phyloP scores from a whole-genome alignment of 92 coral and sea anemone genomes.

The Epizoanthus rinbou region DNA sequence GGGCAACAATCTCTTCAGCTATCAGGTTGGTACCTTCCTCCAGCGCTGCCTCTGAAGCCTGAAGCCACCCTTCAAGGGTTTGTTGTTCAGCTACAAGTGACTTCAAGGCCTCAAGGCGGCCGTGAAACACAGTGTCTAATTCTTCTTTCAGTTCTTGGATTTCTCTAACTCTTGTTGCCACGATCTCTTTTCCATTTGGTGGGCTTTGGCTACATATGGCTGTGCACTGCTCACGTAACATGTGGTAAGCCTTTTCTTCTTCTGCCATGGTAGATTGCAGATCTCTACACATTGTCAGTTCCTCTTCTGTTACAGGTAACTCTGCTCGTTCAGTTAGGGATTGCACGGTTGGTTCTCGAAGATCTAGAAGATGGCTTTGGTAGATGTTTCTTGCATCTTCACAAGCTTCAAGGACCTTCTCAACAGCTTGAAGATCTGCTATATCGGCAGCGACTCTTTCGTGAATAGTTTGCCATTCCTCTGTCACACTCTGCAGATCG shows the following conservation, averaged over 20 bases:
- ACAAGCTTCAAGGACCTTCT: conserved; percentile 8
- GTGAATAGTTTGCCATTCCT: not conserved
- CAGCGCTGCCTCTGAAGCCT: conserved; percentile 49
- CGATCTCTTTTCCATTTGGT: conserved; percentile 28
- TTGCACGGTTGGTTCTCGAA: conserved; percentile 33
- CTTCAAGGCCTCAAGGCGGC: conserved; percentile 57
- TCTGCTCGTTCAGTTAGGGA: conserved; percentile 47
- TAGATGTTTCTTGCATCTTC: conserved; percentile 13
- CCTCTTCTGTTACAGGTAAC: conserved; percentile 38
- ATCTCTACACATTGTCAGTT: conserved; percentile 53
- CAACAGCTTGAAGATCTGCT: conserved; percentile 20
- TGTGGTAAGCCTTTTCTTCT: conserved; percentile 46
- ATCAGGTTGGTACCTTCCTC: conserved; percentile 40
- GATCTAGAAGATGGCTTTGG: conserved; percentile 38
- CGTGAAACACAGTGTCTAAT: conserved; percentile 33
- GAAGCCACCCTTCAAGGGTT: conserved; percentile 75
- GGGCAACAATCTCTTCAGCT: conserved; percentile 5
- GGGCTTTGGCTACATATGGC: conserved; percentile 36
- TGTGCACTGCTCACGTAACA: conserved; percentile 36
- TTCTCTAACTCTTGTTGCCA: conserved; percentile 41
- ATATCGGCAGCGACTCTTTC: not conserved
- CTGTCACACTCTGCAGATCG: not conserved
- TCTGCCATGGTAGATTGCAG: conserved; percentile 53
- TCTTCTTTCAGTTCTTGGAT: conserved; percentile 40
- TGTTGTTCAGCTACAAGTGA: conserved; percentile 70